These are phyloP conservation scores for Pitta sordida DNA, from an alignment of 2,113 vertebrate species.

Conservation along the genomic window DNA sequence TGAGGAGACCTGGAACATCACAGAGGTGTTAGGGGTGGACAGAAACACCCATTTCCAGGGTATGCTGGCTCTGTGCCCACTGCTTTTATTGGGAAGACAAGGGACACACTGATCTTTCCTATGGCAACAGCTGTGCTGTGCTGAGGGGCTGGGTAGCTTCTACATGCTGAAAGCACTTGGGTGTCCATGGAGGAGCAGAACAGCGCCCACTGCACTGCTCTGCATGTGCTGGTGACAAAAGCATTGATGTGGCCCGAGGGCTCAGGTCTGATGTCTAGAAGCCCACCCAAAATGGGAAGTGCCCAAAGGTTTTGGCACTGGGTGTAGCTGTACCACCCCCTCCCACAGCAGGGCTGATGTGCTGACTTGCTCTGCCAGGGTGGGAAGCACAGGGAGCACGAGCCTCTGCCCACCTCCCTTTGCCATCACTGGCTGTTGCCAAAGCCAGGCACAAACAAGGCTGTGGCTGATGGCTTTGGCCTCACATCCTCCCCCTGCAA, in stretches of 20 bases:
- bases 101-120: not conserved
- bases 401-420: not conserved
- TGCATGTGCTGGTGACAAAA: not conserved
- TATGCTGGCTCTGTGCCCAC: fast-evolving
- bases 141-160: fast-evolving
- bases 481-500: fast-evolving
- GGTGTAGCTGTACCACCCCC: not conserved
- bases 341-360: fast-evolving
- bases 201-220: not conserved
- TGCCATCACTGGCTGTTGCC: not conserved
- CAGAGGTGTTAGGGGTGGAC: not conserved
- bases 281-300: not conserved
- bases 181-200: not conserved
- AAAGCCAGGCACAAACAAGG: fast-evolving
- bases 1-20: constrained; percentile 82
- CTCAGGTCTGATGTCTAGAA: not conserved
- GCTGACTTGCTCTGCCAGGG: fast-evolving
- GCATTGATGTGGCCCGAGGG: not conserved
- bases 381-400: not conserved
- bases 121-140: not conserved
- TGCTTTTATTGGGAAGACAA: not conserved
- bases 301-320: not conserved
- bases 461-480: fast-evolving
- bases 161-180: fast-evolving
- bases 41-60: not conserved